Conservation (phyloP, 2,888 invertebrate species). For the Drosophila tanythrix region DNA sequence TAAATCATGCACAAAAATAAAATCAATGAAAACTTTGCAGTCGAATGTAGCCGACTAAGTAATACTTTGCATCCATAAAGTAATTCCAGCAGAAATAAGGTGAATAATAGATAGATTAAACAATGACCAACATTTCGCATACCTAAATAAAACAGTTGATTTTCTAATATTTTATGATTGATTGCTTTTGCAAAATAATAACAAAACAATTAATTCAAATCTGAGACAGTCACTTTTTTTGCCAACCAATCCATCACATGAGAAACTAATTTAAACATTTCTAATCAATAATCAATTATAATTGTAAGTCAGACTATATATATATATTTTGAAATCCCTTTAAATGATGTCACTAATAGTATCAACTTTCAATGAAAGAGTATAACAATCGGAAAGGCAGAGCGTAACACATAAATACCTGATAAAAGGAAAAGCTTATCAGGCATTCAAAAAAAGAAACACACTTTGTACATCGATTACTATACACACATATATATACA, state of each 20-base stretch:
- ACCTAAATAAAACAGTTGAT: not conserved
- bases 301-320: not conserved
- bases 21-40: not conserved
- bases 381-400: not conserved
- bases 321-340: not conserved
- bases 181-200: not conserved
- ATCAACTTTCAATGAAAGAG: no score
- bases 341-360: not conserved
- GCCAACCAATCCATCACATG: not conserved
- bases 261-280: no score
- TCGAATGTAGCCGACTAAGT: no score
- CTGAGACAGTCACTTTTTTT: not conserved
- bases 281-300: not conserved
- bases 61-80: not conserved
- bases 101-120: not conserved
- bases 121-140: not conserved
- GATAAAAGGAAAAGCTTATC: conserved; percentile 55
- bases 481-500: conserved; percentile 1
- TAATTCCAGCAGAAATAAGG: not conserved
- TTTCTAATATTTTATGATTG: not conserved
- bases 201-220: not conserved
- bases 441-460: conserved; percentile 33
- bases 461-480: conserved; percentile 17
- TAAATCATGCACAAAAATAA: conserved; percentile 62
- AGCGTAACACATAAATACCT: conserved; percentile 25